Percentiles rank a stretch among this genome's conserved stretches.
Conservation (phyloP, 1,140 invertebrate species). For the Dendroctonus ponderosae region DNA sequence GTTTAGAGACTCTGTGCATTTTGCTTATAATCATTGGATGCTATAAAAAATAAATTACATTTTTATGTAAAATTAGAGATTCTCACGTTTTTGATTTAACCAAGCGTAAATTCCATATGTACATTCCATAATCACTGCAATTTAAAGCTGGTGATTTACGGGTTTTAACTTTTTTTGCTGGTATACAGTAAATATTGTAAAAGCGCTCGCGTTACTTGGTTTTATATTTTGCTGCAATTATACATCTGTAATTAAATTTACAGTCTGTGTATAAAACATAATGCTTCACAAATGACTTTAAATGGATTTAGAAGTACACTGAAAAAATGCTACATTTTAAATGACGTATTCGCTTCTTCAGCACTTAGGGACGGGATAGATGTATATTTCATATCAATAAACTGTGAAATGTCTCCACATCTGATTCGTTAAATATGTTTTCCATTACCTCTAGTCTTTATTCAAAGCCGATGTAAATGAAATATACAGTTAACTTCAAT, state of each 20-base stretch:
- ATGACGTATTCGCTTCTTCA: too few species aligned
- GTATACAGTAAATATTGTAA: conserved; percentile 2
- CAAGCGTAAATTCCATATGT: conserved; percentile 34
- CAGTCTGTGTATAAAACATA: conserved; percentile 19
- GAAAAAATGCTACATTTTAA: too few species aligned
- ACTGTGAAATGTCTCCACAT: too few species aligned
- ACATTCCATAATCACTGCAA: conserved; percentile 35
- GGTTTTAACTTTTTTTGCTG: conserved; percentile 24
- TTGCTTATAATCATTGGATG: conserved; percentile 24
- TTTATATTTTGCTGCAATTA: conserved; percentile 20
- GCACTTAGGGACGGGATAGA: too few species aligned
- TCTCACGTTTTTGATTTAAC: conserved; percentile 33
- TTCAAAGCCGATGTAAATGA: too few species aligned
- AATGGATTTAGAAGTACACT: neutral
- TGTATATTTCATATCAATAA: too few species aligned
- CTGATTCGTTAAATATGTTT: too few species aligned
- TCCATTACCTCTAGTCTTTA: too few species aligned
- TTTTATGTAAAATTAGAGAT: conserved; percentile 23
- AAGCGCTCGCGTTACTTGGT: conserved; percentile 11
- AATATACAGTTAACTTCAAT: too few species aligned
- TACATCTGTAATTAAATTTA: conserved; percentile 24
- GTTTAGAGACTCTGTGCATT: conserved; percentile 5
- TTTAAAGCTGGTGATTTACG: conserved; percentile 29
- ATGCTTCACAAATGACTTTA: conserved; percentile 11
- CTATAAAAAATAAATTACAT: conserved; percentile 44